These are phyloP conservation scores for Yponomeuta evonymella DNA, from an alignment of 2,888 invertebrate genomes.

Conservation along the genomic window DNA sequence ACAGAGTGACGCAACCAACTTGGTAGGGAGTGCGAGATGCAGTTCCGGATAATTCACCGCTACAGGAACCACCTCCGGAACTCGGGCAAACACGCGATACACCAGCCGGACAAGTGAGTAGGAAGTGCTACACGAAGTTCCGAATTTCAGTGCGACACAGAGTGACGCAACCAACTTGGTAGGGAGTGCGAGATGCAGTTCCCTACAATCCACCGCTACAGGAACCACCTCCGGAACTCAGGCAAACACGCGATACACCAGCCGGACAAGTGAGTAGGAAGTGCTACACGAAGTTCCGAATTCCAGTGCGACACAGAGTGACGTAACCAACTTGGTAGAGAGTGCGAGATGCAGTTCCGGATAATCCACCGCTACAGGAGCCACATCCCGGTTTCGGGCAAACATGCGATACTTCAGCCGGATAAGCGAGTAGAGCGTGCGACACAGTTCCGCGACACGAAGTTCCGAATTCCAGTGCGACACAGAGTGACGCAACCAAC, in stretches of 20 bases:
- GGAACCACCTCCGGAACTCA: neutral
- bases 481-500: no score
- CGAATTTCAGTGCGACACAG: no score
- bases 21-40: neutral
- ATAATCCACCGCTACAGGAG: neutral
- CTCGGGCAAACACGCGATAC: neutral
- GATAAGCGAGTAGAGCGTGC: neutral
- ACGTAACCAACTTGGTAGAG: neutral
- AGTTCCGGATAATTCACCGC: neutral
- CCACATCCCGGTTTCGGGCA: neutral
- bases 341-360: conserved; percentile 5
- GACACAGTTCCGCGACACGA: neutral
- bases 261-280: neutral
- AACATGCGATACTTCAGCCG: neutral
- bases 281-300: neutral
- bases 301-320: no score
- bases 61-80: neutral
- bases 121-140: neutral
- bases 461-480: neutral
- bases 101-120: neutral
- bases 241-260: neutral
- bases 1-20: no score
- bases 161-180: no score
- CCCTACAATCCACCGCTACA: neutral
- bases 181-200: conserved; percentile 8